Evolutionary conservation across 1,140 invertebrate genomes (phyloP).

Genomic region (Venustaconcha ellipsiformis): DNA sequence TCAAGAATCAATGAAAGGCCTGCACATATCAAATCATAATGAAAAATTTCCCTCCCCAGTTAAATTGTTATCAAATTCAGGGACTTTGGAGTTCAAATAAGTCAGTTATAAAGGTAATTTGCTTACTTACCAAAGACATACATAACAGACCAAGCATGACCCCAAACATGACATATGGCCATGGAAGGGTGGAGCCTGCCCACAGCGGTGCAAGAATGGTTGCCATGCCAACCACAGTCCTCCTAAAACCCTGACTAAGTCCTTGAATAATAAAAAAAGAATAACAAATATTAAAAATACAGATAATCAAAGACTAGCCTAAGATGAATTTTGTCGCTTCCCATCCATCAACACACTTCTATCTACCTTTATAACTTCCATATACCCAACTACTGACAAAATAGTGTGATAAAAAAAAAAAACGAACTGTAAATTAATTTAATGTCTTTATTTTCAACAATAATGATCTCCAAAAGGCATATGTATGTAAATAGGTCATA

Average conservation of each 20-base stretch:
- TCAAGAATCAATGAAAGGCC: no score
- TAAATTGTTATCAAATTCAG: no score
- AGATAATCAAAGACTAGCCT: no score
- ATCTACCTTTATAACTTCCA: background rate
- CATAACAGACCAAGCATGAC: slow-evolving; percentile 47
- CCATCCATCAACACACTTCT: background rate
- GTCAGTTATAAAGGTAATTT: no score
- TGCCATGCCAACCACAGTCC: slow-evolving; percentile 47
- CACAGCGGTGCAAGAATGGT: slow-evolving; percentile 57
- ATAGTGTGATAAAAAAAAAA: background rate
- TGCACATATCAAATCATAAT: no score
- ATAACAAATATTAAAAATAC: background rate
- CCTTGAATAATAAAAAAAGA: slow-evolving; percentile 39
- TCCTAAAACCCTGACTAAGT: slow-evolving; percentile 56
- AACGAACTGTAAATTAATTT: background rate
- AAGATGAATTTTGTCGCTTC: no score
- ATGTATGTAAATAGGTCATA: no score
- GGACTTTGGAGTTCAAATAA: no score
- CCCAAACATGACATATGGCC: slow-evolving; percentile 52
- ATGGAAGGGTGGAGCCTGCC: slow-evolving; percentile 44
- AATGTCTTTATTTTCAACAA: background rate
- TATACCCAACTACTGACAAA: no score
- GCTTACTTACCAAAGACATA: slow-evolving; percentile 45
- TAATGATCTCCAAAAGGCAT: no score
- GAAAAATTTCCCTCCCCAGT: no score